Conservation (phyloP, 1,140 invertebrate species). For the Riptortus pedestris region DNA sequence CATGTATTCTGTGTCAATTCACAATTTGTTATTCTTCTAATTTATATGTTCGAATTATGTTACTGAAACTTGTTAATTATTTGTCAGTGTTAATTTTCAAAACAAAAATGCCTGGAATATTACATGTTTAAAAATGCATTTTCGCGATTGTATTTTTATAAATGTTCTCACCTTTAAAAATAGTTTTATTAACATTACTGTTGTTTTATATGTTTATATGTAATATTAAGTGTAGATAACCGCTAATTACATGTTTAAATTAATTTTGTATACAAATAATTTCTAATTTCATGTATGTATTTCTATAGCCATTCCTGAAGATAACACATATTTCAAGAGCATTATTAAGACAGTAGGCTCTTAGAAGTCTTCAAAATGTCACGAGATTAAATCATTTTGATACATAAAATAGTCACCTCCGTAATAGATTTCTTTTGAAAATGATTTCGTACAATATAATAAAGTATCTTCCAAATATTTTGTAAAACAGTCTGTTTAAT, state of each 20-base stretch:
- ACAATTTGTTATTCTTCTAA: neutral
- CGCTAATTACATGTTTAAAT: neutral
- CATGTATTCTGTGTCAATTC: constrained; percentile 9
- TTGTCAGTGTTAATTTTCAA: neutral
- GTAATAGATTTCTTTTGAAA: no score
- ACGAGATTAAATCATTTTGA: no score
- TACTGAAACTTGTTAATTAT: constrained; percentile 5
- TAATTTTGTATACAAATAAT: no score
- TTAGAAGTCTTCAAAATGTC: no score
- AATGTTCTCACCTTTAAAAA: constrained; percentile 10
- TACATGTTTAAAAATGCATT: neutral
- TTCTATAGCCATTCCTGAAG: no score
- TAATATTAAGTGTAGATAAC: neutral
- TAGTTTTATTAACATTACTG: constrained; percentile 11
- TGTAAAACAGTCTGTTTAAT: no score
- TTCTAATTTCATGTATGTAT: no score
- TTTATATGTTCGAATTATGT: constrained; percentile 6
- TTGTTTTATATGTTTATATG: neutral
- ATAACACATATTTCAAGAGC: no score
- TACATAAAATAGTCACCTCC: no score
- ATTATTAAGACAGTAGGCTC: no score
- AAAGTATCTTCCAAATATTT: no score
- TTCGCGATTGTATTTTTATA: constrained; percentile 2
- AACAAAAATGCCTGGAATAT: neutral
- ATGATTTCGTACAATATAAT: no score